These are phyloP conservation scores for Drosophila sucinea DNA, from an alignment of 1,140 invertebrate genomes.

Conservation along the genomic window DNA sequence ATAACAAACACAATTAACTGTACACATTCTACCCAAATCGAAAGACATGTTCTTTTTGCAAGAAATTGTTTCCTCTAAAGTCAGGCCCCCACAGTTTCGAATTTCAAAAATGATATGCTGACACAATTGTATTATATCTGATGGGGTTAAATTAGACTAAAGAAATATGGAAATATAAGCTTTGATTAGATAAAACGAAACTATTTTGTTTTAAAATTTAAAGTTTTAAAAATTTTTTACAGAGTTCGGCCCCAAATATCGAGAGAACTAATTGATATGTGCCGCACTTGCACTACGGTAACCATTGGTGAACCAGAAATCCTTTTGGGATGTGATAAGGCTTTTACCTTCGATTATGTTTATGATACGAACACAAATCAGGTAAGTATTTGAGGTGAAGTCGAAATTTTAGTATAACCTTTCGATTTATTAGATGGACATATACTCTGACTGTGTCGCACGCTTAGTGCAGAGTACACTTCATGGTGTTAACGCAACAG, in stretches of 20 bases:
- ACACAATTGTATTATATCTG: too few species aligned
- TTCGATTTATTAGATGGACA: slow-evolving; percentile 85
- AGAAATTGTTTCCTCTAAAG: too few species aligned
- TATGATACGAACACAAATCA: slow-evolving; percentile 92
- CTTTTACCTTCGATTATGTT: slow-evolving; percentile 98
- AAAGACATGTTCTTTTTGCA: too few species aligned
- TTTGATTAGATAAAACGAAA: too few species aligned
- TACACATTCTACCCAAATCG: too few species aligned
- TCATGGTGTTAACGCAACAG: slow-evolving; percentile 97
- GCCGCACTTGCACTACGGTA: slow-evolving; percentile 95
- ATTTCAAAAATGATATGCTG: too few species aligned
- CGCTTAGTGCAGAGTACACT: slow-evolving; percentile 93
- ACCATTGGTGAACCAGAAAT: slow-evolving; percentile 95
- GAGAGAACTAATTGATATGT: slow-evolving; percentile 97
- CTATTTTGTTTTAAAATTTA: too few species aligned
- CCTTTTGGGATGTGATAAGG: slow-evolving; percentile 95
- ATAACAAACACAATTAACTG: too few species aligned
- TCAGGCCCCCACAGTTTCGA: too few species aligned
- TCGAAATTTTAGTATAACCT: not conserved
- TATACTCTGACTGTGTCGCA: slow-evolving; percentile 94
- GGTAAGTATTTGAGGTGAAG: slow-evolving; percentile 30
- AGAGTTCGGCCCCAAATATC: slow-evolving; percentile 97
- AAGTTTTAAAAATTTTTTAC: slow-evolving; percentile 33
- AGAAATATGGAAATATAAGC: too few species aligned
- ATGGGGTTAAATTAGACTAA: too few species aligned